Conservation (phyloP, 2,113 vertebrate species). For the Corythornis vintsioides region DNA sequence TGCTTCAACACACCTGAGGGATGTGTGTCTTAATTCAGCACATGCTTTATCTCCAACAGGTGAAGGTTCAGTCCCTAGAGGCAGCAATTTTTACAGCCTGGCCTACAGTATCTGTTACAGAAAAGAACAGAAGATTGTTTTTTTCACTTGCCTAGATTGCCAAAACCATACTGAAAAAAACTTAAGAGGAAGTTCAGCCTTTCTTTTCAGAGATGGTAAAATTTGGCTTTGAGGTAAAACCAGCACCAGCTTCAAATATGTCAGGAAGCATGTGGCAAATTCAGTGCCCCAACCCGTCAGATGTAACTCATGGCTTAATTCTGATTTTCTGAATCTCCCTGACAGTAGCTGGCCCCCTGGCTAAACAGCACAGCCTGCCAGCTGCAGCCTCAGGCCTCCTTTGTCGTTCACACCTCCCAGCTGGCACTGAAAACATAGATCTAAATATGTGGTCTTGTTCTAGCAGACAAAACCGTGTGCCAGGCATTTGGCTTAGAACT, state of each 20-base stretch:
- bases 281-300: not conserved
- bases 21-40: not conserved
- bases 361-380: not conserved
- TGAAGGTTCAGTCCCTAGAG: not conserved
- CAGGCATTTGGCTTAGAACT: conserved; percentile 1
- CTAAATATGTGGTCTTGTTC: conserved; percentile 9
- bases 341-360: not conserved
- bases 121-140: not conserved
- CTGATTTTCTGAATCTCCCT: not conserved
- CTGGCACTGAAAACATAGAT: not conserved
- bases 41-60: not conserved
- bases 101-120: not conserved
- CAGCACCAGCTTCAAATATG: not conserved
- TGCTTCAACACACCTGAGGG: not conserved
- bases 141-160: not conserved
- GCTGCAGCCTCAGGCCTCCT: not conserved
- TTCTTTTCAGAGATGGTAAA: not conserved
- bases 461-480: not conserved
- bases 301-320: not conserved
- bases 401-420: not conserved
- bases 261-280: not conserved
- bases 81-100: not conserved
- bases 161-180: not conserved
- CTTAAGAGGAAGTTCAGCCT: not conserved
- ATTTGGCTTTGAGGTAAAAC: not conserved